Evolutionary conservation across 2,888 invertebrate species (phyloP).

Genomic region (Ceriagrion tenellum): DNA sequence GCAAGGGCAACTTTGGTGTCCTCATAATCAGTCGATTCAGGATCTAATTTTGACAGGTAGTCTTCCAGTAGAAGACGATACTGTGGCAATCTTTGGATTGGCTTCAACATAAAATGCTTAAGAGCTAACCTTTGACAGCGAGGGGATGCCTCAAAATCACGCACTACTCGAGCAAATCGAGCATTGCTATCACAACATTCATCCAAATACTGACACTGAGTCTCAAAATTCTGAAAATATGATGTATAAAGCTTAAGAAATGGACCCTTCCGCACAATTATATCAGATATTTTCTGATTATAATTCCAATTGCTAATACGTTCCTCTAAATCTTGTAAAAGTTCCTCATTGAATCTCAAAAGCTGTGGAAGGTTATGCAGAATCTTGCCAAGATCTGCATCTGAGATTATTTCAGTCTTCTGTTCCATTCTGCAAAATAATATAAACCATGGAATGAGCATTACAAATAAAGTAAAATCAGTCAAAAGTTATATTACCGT

Average conservation of each 20-base stretch:
- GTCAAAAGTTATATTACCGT: too few species aligned
- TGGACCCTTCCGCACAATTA: constrained; percentile 81
- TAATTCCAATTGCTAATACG: constrained; percentile 79
- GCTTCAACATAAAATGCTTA: constrained; percentile 81
- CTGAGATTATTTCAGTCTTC: constrained; percentile 76
- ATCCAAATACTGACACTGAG: constrained; percentile 78
- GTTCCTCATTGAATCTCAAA: constrained; percentile 79
- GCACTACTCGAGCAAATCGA: constrained; percentile 78
- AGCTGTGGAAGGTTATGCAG: constrained; percentile 80
- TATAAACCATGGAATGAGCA: neutral
- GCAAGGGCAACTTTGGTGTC: constrained; percentile 81
- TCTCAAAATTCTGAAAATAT: constrained; percentile 81
- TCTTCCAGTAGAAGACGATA: constrained; percentile 83
- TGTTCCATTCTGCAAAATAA: constrained; percentile 71
- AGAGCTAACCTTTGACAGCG: constrained; percentile 78
- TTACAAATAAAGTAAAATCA: too few species aligned
- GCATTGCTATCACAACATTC: constrained; percentile 79
- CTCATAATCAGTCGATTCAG: constrained; percentile 80
- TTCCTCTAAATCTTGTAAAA: constrained; percentile 79
- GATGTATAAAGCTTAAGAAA: constrained; percentile 81
- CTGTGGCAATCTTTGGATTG: constrained; percentile 84
- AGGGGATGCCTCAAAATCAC: constrained; percentile 78
- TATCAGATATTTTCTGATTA: constrained; percentile 79
- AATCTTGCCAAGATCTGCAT: constrained; percentile 78
- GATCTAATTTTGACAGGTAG: constrained; percentile 80